Conservation (phyloP, 2,113 vertebrate genomes). For the Peucedramus taeniatus region DNA sequence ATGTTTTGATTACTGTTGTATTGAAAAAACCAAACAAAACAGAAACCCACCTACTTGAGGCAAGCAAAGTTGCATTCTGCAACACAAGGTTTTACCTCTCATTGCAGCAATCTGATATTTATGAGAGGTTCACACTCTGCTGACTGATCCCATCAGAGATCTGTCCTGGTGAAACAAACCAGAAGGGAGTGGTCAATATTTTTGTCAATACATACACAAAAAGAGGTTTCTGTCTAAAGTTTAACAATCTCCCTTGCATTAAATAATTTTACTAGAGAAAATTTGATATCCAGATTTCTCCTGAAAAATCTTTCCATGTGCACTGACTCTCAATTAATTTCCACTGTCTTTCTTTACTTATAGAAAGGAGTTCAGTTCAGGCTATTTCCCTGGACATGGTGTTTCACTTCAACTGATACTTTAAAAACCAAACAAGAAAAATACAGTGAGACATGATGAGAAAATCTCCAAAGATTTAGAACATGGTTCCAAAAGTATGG, state of each 20-base stretch:
- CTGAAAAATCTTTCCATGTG: neutral
- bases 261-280: neutral
- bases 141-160: neutral
- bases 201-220: neutral
- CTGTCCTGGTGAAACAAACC: slow-evolving; percentile 9
- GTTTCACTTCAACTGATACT: neutral
- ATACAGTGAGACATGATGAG: slow-evolving; percentile 19
- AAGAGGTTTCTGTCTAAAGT: neutral
- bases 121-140: neutral
- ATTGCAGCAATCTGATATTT: neutral
- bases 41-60: neutral
- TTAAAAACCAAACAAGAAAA: slow-evolving; percentile 24
- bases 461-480: slow-evolving; percentile 23
- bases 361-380: neutral
- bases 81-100: neutral
- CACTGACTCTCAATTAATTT: neutral
- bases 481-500: neutral
- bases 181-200: neutral
- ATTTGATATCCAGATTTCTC: neutral
- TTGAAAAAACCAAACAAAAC: neutral
- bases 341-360: neutral
- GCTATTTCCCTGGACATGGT: neutral
- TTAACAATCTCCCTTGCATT: neutral
- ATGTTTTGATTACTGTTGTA: neutral
- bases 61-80: neutral